A percentile compares a stretch with the other conserved stretches of the same genome.
These are phyloP conservation scores for Drosophila kepulauana DNA, from an alignment of 1,140 invertebrate genomes.

Conservation along the genomic window DNA sequence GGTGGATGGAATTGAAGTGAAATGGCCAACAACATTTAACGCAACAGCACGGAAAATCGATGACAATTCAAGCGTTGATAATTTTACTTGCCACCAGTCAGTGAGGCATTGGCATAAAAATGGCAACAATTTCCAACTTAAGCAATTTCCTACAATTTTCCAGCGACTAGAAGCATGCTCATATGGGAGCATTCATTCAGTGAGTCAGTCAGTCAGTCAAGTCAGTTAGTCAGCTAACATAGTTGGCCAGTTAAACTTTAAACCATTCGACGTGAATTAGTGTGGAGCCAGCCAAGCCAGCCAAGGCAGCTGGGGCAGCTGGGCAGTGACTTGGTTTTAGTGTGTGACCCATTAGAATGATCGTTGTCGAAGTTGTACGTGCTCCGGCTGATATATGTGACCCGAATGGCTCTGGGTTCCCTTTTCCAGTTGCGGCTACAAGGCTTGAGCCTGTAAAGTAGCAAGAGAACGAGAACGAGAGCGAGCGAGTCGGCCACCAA, in stretches of 20 bases:
- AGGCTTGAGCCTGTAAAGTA: slow-evolving; percentile 56
- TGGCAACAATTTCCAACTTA: slow-evolving; percentile 79
- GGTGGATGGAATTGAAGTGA: slow-evolving; percentile 21
- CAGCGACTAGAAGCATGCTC: slow-evolving; percentile 63
- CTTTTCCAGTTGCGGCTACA: too few species aligned
- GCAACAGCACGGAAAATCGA: slow-evolving; percentile 83
- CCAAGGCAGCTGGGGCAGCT: slow-evolving; percentile 31
- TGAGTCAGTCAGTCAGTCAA: slow-evolving; percentile 46
- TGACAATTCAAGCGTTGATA: slow-evolving; percentile 83
- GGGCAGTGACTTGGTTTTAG: slow-evolving; percentile 62
- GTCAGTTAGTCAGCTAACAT: slow-evolving; percentile 19
- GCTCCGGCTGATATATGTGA: slow-evolving; percentile 49
- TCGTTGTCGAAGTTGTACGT: slow-evolving; percentile 81
- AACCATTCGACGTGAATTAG: slow-evolving; percentile 59
- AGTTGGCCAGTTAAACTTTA: slow-evolving; percentile 33
- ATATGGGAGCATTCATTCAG: slow-evolving; percentile 74
- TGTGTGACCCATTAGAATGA: slow-evolving; percentile 83
- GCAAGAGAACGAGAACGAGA: slow-evolving; percentile 27
- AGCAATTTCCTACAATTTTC: slow-evolving; percentile 80
- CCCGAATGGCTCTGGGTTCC: slow-evolving; percentile 13
- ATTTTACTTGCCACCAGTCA: slow-evolving; percentile 66
- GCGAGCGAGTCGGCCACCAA: slow-evolving; percentile 56
- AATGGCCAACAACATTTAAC: slow-evolving; percentile 73
- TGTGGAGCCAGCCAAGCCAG: slow-evolving; percentile 32
- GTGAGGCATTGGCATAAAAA: slow-evolving; percentile 46